Evolutionary conservation across 2,888 invertebrate genomes (phyloP).

Genomic region (Dicranocentrus wangi): DNA sequence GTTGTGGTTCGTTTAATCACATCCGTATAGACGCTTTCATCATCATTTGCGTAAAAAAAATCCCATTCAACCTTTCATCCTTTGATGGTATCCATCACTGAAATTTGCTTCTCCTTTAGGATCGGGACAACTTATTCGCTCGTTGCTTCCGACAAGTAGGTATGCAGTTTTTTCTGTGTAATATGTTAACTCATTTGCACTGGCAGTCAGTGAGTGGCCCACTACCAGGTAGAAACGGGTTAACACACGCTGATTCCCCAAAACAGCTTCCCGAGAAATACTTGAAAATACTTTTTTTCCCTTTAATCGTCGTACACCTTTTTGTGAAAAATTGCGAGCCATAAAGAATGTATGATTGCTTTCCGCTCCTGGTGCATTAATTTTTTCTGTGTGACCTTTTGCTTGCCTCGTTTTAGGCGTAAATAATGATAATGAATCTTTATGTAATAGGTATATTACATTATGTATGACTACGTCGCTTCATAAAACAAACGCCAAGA

Average conservation of each 20-base stretch:
- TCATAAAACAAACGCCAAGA: too few relatives aligned
- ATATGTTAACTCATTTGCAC: too few relatives aligned
- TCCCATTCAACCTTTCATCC: slow-evolving; percentile 22
- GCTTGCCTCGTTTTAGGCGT: slow-evolving; percentile 5
- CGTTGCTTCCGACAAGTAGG: slow-evolving; percentile 35
- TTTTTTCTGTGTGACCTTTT: slow-evolving; percentile 16
- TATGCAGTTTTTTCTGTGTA: not conserved
- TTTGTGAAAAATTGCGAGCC: slow-evolving; percentile 19
- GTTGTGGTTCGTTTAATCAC: slow-evolving; percentile 29
- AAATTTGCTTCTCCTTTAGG: not conserved
- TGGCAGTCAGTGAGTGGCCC: too few relatives aligned
- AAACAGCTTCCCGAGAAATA: not conserved
- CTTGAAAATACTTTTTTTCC: not conserved
- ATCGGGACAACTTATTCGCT: too few relatives aligned
- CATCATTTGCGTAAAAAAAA: slow-evolving; percentile 5
- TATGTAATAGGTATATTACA: slow-evolving; percentile 10
- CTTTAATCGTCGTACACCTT: slow-evolving; percentile 9
- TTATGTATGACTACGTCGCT: too few relatives aligned
- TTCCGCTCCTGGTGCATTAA: slow-evolving; percentile 4
- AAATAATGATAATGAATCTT: slow-evolving; percentile 17
- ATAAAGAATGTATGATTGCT: slow-evolving; percentile 11
- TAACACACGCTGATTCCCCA: not conserved
- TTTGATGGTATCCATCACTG: not conserved
- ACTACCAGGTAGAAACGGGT: too few relatives aligned
- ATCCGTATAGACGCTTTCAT: slow-evolving; percentile 28